Evolutionary conservation across 1,140 invertebrate species (phyloP), one percentile per base, ranked within the genome.

Genomic region (Drosophila arawakana): DNA sequence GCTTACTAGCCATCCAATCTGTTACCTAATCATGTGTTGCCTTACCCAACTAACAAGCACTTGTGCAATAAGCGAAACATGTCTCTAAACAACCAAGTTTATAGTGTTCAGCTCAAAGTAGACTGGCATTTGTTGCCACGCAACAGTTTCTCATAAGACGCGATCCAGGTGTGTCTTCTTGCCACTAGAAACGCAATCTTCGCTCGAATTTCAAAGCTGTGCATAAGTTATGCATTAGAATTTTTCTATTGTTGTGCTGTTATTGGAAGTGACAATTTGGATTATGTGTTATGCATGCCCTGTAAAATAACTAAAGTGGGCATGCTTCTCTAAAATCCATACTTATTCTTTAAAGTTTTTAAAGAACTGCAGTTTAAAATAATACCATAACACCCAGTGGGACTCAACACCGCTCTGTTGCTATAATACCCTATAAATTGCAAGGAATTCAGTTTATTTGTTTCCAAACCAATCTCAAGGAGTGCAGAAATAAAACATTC

Each of bases 121-220:
- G 10, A 13, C 13, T 43, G 2, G 13, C n/a, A 43, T 47, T 37
- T 41, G 11, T 43, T 39, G 39, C 34, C 52, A 47, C 66, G 41
- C 72, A 81, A 59, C 55, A 82, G 75, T 82, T 71, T 61, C 60
- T 81, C 39, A 66, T 73, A 46, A 76, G 76, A 61, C 60, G 68
- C 57, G 68, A 30, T 21, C 41, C 81, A 84, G 80, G 73, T 84
- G 80, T 46, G 81, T 13, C 41, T 13, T 65, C 69, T 47, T 6
- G 15, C 18, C 21, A 60, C 13, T 21, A 47, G 76, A 54, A 63
- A 50, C 43, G 49, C 35, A 47, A 72, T 57, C n/a, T 13, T 43
- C 41, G 25, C 25, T 30, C 0, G 25, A 25, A 30, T n/a, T n/a
- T 43, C n/a, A 5, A 43, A 43, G 13, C 41, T 6, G 3, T 43